phyloP scores from a whole-genome alignment of 2,888 invertebrate genomes.

The Drosophila atripex region DNA sequence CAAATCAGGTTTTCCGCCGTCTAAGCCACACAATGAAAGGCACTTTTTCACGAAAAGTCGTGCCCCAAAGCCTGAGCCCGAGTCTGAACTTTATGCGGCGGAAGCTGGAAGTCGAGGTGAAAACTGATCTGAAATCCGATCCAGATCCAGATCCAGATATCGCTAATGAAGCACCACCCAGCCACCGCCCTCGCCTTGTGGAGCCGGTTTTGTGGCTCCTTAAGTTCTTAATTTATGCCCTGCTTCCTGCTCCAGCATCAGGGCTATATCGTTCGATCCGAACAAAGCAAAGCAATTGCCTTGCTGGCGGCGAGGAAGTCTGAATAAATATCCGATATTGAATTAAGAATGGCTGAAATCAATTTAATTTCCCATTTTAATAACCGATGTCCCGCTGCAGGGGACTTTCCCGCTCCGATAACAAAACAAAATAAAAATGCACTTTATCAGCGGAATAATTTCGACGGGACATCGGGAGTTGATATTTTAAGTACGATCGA shows the following conservation, averaged over 20 bases:
- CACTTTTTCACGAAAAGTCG: conserved; percentile 34
- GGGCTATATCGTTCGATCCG: conserved; percentile 21
- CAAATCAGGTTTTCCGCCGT: conserved; percentile 27
- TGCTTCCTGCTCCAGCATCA: conserved; percentile 61
- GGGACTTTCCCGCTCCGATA: conserved; percentile 36
- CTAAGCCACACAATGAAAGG: conserved; percentile 33
- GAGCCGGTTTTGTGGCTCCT: conserved; percentile 55
- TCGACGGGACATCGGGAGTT: conserved; percentile 31
- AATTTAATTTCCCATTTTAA: conserved; percentile 44
- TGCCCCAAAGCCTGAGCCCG: background rate
- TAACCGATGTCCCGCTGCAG: conserved; percentile 9
- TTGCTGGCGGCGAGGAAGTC: conserved; percentile 41
- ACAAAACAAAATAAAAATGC: conserved; percentile 31
- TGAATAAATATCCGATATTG: conserved; percentile 43
- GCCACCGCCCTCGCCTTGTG: conserved; percentile 16
- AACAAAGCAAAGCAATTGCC: conserved; percentile 31
- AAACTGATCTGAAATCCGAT: conserved; percentile 5
- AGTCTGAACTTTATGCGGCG: conserved; percentile 10
- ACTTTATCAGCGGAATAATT: conserved; percentile 53
- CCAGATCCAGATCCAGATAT: conserved; percentile 24
- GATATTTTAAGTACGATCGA: conserved; percentile 65
- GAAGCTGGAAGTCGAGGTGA: conserved; percentile 21
- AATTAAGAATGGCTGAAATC: conserved; percentile 34
- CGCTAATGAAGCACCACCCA: conserved; percentile 31
- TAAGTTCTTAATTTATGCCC: conserved; percentile 60